Evolutionary conservation across 2,888 invertebrate species (phyloP).

Genomic region (Plebejus anna): DNA sequence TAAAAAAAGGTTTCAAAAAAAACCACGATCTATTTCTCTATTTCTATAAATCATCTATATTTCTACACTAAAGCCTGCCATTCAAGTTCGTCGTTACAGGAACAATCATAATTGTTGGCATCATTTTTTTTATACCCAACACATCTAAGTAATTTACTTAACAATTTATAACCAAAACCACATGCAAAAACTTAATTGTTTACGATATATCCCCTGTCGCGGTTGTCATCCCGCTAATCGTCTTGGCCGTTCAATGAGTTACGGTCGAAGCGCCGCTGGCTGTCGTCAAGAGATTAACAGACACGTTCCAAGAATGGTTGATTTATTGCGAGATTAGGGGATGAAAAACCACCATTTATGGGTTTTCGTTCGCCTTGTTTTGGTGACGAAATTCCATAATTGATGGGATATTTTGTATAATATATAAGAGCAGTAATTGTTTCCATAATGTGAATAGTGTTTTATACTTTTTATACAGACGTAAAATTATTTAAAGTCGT

Average conservation of each 20-base stretch:
- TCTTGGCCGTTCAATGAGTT: conserved; percentile 43
- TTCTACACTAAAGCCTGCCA: too few relatives aligned
- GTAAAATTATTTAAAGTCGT: too few relatives aligned
- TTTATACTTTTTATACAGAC: too few relatives aligned
- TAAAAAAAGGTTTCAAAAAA: too few relatives aligned
- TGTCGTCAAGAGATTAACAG: conserved; percentile 2
- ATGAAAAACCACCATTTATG: conserved; percentile 32
- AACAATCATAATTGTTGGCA: too few relatives aligned
- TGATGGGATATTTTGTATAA: background rate
- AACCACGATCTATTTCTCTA: too few relatives aligned
- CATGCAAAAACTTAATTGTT: conserved; percentile 20
- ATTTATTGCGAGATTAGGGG: conserved; percentile 12
- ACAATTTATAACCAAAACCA: background rate
- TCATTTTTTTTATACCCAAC: background rate
- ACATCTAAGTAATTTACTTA: background rate
- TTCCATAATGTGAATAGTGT: background rate
- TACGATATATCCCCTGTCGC: conserved; percentile 14
- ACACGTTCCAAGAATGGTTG: conserved; percentile 9
- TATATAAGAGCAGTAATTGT: background rate
- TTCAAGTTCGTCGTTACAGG: too few relatives aligned
- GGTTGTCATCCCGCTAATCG: conserved; percentile 54
- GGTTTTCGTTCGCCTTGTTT: conserved; percentile 34
- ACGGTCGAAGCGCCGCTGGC: background rate
- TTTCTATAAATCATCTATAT: too few relatives aligned
- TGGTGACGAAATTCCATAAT: background rate